Evolutionary conservation across 1,140 invertebrate genomes (phyloP), one percentile per base, ranked within the genome.

Genomic region (Pectinophora gossypiella): DNA sequence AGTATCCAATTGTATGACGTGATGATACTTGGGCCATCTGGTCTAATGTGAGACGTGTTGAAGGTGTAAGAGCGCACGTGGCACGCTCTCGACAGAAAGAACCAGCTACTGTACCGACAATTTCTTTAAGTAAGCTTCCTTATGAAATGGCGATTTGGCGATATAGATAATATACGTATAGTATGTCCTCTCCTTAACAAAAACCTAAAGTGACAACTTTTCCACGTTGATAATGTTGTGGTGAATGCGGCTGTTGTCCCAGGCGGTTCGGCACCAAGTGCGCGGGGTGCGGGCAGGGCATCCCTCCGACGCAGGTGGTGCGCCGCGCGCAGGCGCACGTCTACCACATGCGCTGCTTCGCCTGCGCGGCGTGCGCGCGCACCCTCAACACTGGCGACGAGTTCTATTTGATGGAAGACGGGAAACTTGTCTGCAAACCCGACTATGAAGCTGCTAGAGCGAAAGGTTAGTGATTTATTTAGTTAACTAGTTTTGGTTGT

Each of bases 221-320:
- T 32, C 68, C 83, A 82, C 78, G 77, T 85, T 84, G 80, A 87
- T 85, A 85, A 85, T 85, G 82, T 85, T 85, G 58, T 80, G 70
- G 64, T 74, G 62, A 46, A 76, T 87, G 65, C 73, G 89, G 89
- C 80, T 87, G 76, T 76, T 87, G 79, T 84, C 92, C 91, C 91
- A 99, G 97, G 92, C 93, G 97, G 85, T 99, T 96, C 89, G 97
- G 97, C 83, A 98, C 96, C 62, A 97, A 98, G 87, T 99, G 98
- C 90, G 95, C 96, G 56, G 97, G 97, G 69, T 99, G 98, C 91
- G 95, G 96, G 77, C 93, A 97, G 88, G 98, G 97, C 45, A 97
- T 99, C 76, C 96, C 97, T 21, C 98, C 98, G 38, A 97, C 95
- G 61, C 97, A 99, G 88, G 95, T 99, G 62, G 98, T 99, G 12